These are phyloP conservation scores for Tetragnatha versicolor DNA, from an alignment of 1,140 invertebrate genomes.

Conservation along the genomic window DNA sequence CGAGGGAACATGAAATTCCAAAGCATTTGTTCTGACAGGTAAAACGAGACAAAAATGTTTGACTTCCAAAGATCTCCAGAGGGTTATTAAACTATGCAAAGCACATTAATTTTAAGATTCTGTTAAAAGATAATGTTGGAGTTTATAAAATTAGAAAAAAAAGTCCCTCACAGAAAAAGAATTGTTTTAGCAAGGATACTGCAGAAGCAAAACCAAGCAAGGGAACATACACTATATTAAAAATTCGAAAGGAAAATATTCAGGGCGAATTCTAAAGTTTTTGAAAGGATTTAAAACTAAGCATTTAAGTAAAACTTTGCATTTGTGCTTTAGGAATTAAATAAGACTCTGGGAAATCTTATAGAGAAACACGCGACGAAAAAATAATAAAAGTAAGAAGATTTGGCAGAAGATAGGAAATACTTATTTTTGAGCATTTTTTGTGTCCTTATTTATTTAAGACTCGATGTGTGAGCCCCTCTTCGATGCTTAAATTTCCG, in stretches of 20 bases:
- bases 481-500: not conserved
- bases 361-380: not conserved
- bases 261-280: conserved; percentile 1
- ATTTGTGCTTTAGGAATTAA: conserved; percentile 10
- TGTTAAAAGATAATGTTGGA: too few species aligned
- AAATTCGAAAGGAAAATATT: conserved; percentile 23
- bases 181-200: not conserved
- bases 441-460: conserved; percentile 1
- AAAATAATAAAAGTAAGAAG: conserved; percentile 6
- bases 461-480: not conserved
- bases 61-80: too few species aligned
- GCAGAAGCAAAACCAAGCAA: not conserved
- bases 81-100: too few species aligned
- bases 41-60: too few species aligned
- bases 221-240: conserved; percentile 12
- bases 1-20: too few species aligned
- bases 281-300: conserved; percentile 17
- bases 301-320: conserved; percentile 26
- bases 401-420: not conserved
- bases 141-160: too few species aligned
- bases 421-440: not conserved
- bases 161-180: not conserved
- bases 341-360: not conserved
- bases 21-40: too few species aligned
- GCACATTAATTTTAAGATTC: too few species aligned